phyloP scores from a whole-genome alignment of 2,888 invertebrate species.

The Drosophila helvetica region DNA sequence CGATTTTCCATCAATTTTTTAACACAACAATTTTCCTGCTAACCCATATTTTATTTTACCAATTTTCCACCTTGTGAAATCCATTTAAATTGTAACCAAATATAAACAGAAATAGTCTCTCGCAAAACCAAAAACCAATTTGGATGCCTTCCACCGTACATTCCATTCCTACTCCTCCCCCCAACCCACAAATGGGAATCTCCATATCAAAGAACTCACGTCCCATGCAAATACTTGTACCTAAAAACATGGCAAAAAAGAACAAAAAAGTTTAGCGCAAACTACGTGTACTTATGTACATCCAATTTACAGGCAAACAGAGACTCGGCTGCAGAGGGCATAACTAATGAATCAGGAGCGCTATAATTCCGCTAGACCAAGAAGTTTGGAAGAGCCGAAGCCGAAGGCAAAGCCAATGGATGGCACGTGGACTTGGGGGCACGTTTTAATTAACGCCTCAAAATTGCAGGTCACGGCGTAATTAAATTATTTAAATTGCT shows the following conservation, averaged over 20 bases:
- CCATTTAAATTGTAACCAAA: slow-evolving; percentile 5
- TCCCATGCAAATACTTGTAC: slow-evolving; percentile 35
- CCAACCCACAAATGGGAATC: slow-evolving; percentile 16
- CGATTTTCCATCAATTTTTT: not conserved
- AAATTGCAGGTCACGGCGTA: slow-evolving; percentile 72
- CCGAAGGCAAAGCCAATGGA: not conserved
- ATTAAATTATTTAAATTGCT: slow-evolving; percentile 78
- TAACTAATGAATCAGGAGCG: slow-evolving; percentile 62
- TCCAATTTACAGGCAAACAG: slow-evolving; percentile 24
- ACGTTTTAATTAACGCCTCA: slow-evolving; percentile 74
- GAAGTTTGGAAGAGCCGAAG: slow-evolving; percentile 11
- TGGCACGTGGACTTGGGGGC: slow-evolving; percentile 67
- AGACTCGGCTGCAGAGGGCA: slow-evolving; percentile 31
- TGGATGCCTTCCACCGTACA: slow-evolving; percentile 9
- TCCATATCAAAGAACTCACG: slow-evolving; percentile 49
- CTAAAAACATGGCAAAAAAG: slow-evolving; percentile 8
- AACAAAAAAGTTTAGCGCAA: slow-evolving; percentile 10
- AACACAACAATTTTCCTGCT: no score
- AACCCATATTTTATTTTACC: not conserved
- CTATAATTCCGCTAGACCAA: slow-evolving; percentile 42
- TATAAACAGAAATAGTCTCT: not conserved
- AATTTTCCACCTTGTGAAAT: not conserved
- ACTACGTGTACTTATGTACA: slow-evolving; percentile 43
- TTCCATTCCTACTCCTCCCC: not conserved
- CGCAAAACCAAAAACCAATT: slow-evolving; percentile 27